Percentiles rank a stretch among this genome's conserved stretches.
These are phyloP conservation scores for Notothenia coriiceps DNA, from an alignment of 2,113 vertebrate genomes.

Conservation along the genomic window DNA sequence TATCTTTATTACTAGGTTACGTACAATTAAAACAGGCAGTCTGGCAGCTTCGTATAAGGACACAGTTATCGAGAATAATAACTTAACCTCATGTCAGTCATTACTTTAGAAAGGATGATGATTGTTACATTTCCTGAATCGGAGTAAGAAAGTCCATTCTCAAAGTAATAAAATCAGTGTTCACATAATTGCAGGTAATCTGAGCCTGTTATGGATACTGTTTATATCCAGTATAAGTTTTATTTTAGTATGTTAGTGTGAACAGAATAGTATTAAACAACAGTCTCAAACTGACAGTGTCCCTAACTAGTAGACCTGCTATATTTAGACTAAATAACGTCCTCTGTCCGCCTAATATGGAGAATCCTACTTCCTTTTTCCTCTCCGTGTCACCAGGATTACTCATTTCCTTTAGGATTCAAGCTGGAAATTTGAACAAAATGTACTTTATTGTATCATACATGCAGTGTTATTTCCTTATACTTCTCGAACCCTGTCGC, in stretches of 20 bases:
- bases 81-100: background rate
- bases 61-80: background rate
- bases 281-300: background rate
- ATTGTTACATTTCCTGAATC: too few relatives aligned
- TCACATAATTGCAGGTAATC: background rate
- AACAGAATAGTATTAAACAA: background rate
- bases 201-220: background rate
- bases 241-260: background rate
- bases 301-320: background rate
- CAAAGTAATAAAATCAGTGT: background rate
- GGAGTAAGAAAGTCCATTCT: background rate
- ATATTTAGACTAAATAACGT: background rate
- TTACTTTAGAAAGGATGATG: background rate
- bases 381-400: background rate
- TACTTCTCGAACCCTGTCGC: background rate
- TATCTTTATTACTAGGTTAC: too few relatives aligned
- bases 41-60: background rate
- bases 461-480: background rate
- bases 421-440: background rate
- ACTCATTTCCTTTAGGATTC: background rate
- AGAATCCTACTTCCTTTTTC: constrained; percentile 46
- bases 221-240: background rate
- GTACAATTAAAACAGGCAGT: too few relatives aligned
- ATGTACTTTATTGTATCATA: background rate
- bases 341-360: background rate